These are phyloP conservation scores for Gymnoscelis rufifasciata DNA, from an alignment of 2,888 invertebrate genomes.

Conservation along the genomic window DNA sequence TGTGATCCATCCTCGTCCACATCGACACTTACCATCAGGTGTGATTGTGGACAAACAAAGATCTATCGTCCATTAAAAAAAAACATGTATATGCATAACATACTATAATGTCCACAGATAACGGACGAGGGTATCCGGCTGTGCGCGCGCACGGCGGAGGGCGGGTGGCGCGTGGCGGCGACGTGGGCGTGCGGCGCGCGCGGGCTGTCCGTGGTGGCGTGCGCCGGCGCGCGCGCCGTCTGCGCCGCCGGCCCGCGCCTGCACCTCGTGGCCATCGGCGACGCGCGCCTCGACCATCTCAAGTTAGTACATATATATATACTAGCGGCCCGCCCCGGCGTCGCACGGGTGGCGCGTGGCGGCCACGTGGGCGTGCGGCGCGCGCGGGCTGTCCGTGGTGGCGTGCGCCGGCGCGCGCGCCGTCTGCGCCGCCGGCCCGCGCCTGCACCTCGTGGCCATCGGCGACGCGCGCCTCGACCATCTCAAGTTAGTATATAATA, in stretches of 20 bases:
- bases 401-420: slow-evolving; percentile 86
- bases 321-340: no score
- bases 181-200: slow-evolving; percentile 88
- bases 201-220: slow-evolving; percentile 93
- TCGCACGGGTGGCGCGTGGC: slow-evolving; percentile 54
- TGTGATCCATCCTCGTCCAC: no score
- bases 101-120: no score
- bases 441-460: slow-evolving; percentile 62
- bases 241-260: slow-evolving; percentile 92
- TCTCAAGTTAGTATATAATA: slow-evolving; percentile 12
- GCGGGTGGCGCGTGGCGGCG: slow-evolving; percentile 55
- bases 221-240: slow-evolving; percentile 85
- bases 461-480: slow-evolving; percentile 33
- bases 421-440: slow-evolving; percentile 94
- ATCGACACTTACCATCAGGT: no score
- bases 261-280: slow-evolving; percentile 45
- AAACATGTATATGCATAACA: no score
- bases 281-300: slow-evolving; percentile 33
- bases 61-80: no score
- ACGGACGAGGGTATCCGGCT: slow-evolving; percentile 75
- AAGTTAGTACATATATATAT: slow-evolving; percentile 44
- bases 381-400: slow-evolving; percentile 91
- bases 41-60: no score
- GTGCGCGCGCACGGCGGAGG: slow-evolving; percentile 54
- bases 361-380: slow-evolving; percentile 83